Conservation (phyloP, 2,113 vertebrate species). For the Strigops habroptila region DNA sequence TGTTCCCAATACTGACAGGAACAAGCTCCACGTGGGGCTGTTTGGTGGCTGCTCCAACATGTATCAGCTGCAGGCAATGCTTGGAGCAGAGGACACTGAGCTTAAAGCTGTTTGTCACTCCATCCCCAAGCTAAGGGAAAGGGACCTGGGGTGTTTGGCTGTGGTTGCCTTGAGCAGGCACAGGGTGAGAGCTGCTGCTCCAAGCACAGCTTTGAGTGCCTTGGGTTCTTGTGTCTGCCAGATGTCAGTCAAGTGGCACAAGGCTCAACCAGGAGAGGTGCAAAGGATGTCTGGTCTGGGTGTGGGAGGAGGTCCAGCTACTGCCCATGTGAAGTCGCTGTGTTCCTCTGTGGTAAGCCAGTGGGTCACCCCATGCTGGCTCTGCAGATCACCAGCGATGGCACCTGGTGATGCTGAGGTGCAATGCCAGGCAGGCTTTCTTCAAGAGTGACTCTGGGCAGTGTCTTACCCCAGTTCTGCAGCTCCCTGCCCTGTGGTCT, state of each 20-base stretch:
- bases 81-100: rapidly evolving
- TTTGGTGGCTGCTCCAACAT: neutral
- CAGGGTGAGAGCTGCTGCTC: neutral
- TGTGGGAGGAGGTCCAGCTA: neutral
- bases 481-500: rapidly evolving
- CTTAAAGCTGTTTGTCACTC: neutral
- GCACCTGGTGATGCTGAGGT: neutral
- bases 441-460: neutral
- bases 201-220: neutral
- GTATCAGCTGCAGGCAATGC: neutral
- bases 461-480: neutral
- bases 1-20: neutral
- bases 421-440: neutral
- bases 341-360: neutral
- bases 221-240: rapidly evolving
- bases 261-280: neutral
- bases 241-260: rapidly evolving
- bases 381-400: neutral
- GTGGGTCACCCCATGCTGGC: rapidly evolving
- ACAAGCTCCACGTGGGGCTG: rapidly evolving
- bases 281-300: neutral
- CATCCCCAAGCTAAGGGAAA: neutral
- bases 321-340: neutral
- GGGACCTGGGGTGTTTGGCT: neutral
- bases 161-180: neutral